A percentile compares a stretch with the other conserved stretches of the same genome.
Conservation (phyloP, 2,113 vertebrate species). For the Spea bombifrons region DNA sequence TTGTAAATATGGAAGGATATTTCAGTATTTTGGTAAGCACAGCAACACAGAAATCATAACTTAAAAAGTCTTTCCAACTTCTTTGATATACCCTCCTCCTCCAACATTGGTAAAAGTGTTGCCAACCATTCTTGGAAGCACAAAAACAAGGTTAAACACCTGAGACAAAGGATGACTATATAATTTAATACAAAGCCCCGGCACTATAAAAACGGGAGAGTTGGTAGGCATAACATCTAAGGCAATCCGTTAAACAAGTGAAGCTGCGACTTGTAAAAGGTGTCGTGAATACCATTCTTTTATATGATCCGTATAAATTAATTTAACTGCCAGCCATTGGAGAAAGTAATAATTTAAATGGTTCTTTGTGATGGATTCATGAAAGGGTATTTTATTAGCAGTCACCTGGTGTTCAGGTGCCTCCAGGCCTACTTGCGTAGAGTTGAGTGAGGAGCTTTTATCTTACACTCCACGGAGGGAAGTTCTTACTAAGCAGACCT, state of each 20-base stretch:
- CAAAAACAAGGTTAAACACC: too few relatives aligned
- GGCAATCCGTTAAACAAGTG: background rate
- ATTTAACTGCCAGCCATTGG: background rate
- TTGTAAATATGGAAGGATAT: too few relatives aligned
- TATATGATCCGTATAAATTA: conserved; percentile 17
- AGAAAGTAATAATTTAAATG: conserved; percentile 15
- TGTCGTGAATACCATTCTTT: background rate
- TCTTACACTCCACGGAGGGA: conserved; percentile 3
- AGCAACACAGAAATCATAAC: too few relatives aligned
- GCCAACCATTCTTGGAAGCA: too few relatives aligned
- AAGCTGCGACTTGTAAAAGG: background rate
- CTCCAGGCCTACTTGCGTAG: conserved; percentile 13
- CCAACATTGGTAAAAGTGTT: too few relatives aligned
- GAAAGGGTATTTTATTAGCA: conserved; percentile 32
- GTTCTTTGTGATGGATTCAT: background rate
- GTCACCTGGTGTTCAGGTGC: conserved; percentile 46
- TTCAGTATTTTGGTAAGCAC: too few relatives aligned
- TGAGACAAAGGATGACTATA: too few relatives aligned
- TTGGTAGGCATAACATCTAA: too few relatives aligned
- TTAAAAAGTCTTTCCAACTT: too few relatives aligned
- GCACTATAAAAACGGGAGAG: too few relatives aligned
- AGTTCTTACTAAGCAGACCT: conserved; percentile 3
- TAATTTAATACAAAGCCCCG: too few relatives aligned
- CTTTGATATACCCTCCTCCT: too few relatives aligned
- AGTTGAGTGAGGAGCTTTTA: conserved; percentile 15